Conservation (phyloP, 2,888 invertebrate species). For the Patella pellucida region DNA sequence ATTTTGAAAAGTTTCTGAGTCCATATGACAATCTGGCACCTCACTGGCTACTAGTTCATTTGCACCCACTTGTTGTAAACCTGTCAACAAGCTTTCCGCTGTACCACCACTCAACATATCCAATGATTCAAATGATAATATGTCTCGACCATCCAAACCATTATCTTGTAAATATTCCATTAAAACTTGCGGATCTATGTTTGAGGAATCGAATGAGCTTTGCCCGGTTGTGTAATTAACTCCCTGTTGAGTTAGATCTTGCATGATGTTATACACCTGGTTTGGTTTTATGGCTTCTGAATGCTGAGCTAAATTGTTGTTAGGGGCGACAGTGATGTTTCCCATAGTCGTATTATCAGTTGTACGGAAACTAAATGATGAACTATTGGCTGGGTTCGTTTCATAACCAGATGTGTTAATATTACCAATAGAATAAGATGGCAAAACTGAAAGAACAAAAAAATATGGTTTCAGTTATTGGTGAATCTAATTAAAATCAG, state of each 20-base stretch:
- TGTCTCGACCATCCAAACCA: neutral
- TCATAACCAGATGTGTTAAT: no score
- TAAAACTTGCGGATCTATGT: neutral
- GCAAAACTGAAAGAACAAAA: no score
- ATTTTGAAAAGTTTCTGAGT: neutral
- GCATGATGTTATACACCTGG: no score
- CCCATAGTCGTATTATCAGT: conserved; percentile 44
- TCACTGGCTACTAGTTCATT: neutral
- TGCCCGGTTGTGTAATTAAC: no score
- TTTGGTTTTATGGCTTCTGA: no score
- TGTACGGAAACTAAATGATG: conserved; percentile 34
- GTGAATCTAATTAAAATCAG: no score
- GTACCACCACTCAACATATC: neutral
- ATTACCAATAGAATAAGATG: no score
- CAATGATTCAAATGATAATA: conserved; percentile 8
- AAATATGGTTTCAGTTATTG: no score
- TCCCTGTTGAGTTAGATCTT: no score
- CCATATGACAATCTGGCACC: neutral
- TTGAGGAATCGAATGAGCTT: neutral
- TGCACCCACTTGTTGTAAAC: neutral
- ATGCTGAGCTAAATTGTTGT: conserved; percentile 6
- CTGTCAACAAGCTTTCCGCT: neutral
- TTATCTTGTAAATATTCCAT: neutral
- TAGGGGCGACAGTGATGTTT: conserved; percentile 35
- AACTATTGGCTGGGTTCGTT: neutral